A percentile compares a stretch with the other conserved stretches of the same genome.
Evolutionary conservation across 2,113 vertebrate genomes (phyloP).

Genomic region (Xyrauchen texanus): DNA sequence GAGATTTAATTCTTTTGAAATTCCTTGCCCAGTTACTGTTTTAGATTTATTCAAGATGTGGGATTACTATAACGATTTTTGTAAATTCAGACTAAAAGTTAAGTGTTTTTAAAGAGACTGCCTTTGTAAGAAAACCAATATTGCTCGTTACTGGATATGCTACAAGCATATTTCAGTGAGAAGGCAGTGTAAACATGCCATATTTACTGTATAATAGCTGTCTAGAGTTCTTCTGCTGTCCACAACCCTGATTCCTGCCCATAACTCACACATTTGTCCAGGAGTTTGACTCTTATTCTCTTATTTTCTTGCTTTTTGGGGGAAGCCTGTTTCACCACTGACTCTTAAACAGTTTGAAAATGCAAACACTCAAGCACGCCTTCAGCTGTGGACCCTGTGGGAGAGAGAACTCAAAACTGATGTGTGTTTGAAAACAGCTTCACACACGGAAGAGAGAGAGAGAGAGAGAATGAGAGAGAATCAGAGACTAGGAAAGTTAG

Average conservation of each 20-base stretch:
- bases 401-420: conserved; percentile 46
- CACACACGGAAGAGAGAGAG: conserved; percentile 18
- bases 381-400: conserved; percentile 53
- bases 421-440: conserved; percentile 42
- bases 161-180: conserved; percentile 65
- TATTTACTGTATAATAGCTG: conserved; percentile 49
- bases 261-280: conserved; percentile 16
- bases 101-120: conserved; percentile 33
- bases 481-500: conserved; percentile 36
- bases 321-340: conserved; percentile 31
- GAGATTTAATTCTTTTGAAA: too few species aligned
- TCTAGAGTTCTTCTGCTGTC: conserved; percentile 71
- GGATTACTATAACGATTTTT: not conserved
- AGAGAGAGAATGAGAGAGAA: conserved; percentile 12
- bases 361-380: conserved; percentile 34
- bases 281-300: conserved; percentile 13
- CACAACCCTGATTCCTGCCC: conserved; percentile 62
- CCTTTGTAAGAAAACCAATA: conserved; percentile 19
- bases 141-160: conserved; percentile 7
- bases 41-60: not conserved
- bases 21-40: not conserved
- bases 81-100: conserved; percentile 13
- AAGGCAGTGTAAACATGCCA: conserved; percentile 78
- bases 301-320: not conserved
- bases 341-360: conserved; percentile 52